Conservation (phyloP, 1,140 invertebrate species). For the Tachypleus tridentatus region DNA sequence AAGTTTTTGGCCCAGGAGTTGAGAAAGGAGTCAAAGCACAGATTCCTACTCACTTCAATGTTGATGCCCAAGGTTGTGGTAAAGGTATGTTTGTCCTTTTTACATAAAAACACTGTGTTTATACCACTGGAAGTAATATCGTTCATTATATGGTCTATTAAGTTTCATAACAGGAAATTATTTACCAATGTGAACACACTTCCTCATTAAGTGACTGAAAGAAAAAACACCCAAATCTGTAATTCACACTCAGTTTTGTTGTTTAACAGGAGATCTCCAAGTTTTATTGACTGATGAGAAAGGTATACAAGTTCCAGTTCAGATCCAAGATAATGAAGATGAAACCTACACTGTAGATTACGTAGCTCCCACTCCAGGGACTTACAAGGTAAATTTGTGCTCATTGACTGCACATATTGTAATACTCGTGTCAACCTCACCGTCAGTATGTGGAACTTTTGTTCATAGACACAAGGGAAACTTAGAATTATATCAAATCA, state of each 20-base stretch:
- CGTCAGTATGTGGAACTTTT: too few species aligned
- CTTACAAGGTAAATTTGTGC: constrained; percentile 49
- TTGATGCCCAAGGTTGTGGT: constrained; percentile 47
- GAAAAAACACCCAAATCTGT: not conserved
- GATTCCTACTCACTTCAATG: constrained; percentile 59
- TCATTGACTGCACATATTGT: not conserved
- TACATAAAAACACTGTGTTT: too few species aligned
- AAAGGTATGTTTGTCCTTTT: constrained; percentile 38
- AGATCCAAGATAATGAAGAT: constrained; percentile 65
- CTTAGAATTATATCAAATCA: too few species aligned
- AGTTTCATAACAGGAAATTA: not conserved
- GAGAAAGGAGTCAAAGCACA: constrained; percentile 56
- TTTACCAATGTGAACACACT: not conserved
- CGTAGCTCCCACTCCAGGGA: constrained; percentile 51
- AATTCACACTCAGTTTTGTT: not conserved
- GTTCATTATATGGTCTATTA: too few species aligned
- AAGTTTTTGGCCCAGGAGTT: constrained; percentile 61
- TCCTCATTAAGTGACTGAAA: not conserved
- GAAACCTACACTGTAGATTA: constrained; percentile 67
- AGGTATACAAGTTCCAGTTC: constrained; percentile 53
- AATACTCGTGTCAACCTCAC: too few species aligned
- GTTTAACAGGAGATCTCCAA: constrained; percentile 47
- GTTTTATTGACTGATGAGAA: constrained; percentile 59
- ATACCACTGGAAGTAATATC: too few species aligned
- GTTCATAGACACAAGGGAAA: too few species aligned